Percentiles rank a stretch among this genome's conserved stretches.
Evolutionary conservation across 2,888 invertebrate species (phyloP).

Genomic region (Drosophila paracracens): DNA sequence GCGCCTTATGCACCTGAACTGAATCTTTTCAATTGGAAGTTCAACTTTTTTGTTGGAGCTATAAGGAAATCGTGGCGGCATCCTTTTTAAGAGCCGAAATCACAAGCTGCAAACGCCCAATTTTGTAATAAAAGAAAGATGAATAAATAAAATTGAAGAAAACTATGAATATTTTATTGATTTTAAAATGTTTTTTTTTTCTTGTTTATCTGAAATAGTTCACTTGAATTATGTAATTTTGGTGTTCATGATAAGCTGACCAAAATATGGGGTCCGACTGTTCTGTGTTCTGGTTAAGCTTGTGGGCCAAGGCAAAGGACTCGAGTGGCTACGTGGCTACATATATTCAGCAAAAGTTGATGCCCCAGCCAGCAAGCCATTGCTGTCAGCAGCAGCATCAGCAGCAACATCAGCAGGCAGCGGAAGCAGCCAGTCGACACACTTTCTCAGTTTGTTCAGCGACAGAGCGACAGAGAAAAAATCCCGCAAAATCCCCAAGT

Average conservation of each 20-base stretch:
- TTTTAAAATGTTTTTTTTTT: background rate
- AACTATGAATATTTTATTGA: background rate
- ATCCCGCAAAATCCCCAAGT: conserved; percentile 20
- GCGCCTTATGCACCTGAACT: background rate
- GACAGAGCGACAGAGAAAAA: background rate
- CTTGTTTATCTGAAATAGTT: background rate
- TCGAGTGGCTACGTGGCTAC: background rate
- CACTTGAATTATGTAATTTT: background rate
- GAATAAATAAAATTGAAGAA: background rate
- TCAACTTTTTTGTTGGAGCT: too few relatives aligned
- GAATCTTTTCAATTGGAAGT: too few relatives aligned
- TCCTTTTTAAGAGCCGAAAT: too few relatives aligned
- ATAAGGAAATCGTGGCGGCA: too few relatives aligned
- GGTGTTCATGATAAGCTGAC: background rate
- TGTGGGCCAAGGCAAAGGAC: conserved; percentile 14
- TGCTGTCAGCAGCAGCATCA: conserved; percentile 15
- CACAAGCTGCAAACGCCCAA: too few relatives aligned
- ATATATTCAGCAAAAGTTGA: conserved; percentile 31
- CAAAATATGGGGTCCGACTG: background rate
- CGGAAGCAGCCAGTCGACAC: conserved; percentile 1
- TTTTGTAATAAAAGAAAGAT: background rate
- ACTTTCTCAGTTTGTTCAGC: background rate
- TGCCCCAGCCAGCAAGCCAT: conserved; percentile 24
- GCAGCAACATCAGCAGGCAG: conserved; percentile 3
- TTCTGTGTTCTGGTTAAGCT: background rate